Conservation (phyloP, 2,797 vertebrate species). For the Lepus oiostolus region DNA sequence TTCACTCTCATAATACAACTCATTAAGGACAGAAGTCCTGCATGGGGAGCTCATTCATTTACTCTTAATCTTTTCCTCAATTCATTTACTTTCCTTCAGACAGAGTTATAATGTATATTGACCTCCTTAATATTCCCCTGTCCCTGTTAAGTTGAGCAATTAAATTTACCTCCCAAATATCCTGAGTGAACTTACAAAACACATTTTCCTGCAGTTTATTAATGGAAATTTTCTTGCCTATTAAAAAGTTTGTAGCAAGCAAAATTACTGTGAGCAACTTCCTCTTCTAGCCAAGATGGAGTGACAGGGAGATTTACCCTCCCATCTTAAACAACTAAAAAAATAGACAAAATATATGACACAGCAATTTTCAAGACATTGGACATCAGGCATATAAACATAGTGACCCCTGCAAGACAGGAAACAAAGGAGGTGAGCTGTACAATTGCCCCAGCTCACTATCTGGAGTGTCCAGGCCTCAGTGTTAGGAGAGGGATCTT, state of each 20-base stretch:
- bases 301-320: slow-evolving; percentile 4
- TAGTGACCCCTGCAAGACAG: neutral
- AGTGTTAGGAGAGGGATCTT: neutral
- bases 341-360: slow-evolving; percentile 31
- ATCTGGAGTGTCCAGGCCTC: neutral
- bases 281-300: slow-evolving; percentile 53
- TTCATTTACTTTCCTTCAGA: slow-evolving; percentile 59
- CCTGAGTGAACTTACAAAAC: slow-evolving; percentile 56
- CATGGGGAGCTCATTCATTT: neutral
- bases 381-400: neutral
- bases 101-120: slow-evolving; percentile 24
- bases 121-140: slow-evolving; percentile 38
- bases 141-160: neutral
- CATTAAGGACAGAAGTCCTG: too few relatives aligned
- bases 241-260: slow-evolving; percentile 55
- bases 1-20: too few relatives aligned
- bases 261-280: slow-evolving; percentile 57
- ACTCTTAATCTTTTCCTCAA: slow-evolving; percentile 44
- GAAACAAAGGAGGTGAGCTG: slow-evolving; percentile 1
- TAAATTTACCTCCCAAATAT: slow-evolving; percentile 50
- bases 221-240: slow-evolving; percentile 36
- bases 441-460: neutral
- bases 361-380: neutral
- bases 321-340: slow-evolving; percentile 22
- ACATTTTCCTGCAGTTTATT: slow-evolving; percentile 59